Evolutionary conservation across 35 echinoderm and acorn worm species (phyloP).

Genomic region (Acanthaster planci): DNA sequence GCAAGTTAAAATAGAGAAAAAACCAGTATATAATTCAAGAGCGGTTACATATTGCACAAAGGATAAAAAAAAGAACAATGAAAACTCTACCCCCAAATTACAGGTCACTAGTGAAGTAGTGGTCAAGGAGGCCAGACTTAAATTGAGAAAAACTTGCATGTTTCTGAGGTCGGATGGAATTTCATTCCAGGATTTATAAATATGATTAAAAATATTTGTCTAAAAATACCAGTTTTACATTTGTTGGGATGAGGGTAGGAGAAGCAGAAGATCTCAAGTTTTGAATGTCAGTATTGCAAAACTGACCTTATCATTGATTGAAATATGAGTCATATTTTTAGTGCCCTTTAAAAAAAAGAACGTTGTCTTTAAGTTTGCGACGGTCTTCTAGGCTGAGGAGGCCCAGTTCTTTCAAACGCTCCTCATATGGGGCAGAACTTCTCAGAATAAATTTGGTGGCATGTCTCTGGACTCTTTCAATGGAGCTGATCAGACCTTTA

Average conservation of each 20-base stretch:
- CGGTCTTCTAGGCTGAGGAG: background rate
- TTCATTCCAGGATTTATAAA: background rate
- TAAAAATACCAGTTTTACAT: constrained; percentile 20
- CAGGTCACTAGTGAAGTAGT: constrained; percentile 1
- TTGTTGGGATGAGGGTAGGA: background rate
- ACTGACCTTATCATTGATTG: background rate
- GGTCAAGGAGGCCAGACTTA: background rate
- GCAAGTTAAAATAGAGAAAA: too few relatives aligned
- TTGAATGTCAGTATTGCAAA: background rate
- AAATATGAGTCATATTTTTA: background rate
- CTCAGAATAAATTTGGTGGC: background rate
- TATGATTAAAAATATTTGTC: constrained; percentile 1
- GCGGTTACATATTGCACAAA: too few relatives aligned
- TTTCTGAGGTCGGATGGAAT: constrained; percentile 10
- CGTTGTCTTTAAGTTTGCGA: background rate
- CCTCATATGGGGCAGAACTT: background rate
- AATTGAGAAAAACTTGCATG: background rate
- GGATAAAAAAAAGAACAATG: too few relatives aligned
- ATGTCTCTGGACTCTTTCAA: background rate
- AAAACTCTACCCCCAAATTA: constrained; percentile 24
- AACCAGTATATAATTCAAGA: too few relatives aligned
- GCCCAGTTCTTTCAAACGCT: background rate
- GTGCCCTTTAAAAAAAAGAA: background rate
- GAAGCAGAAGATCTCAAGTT: background rate
- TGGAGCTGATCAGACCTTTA: constrained; percentile 5